These are phyloP conservation scores for Lamproptera curius DNA, from an alignment of 2,888 invertebrate genomes.

Conservation along the genomic window DNA sequence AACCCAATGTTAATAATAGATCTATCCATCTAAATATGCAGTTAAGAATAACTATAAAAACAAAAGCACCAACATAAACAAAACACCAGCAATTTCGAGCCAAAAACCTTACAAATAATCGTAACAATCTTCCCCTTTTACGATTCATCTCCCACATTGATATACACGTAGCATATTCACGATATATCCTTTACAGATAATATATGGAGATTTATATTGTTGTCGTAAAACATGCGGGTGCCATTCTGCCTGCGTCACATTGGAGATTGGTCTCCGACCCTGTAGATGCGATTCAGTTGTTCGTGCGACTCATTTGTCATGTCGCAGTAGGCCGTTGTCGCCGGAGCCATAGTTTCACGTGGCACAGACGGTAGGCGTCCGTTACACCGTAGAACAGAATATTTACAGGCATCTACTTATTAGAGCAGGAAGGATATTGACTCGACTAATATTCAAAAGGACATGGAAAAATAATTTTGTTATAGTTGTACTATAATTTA, in stretches of 20 bases:
- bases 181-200: neutral
- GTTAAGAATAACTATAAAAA: neutral
- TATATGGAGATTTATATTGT: slow-evolving; percentile 1
- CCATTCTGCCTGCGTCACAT: neutral
- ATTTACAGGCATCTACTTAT: too few relatives aligned
- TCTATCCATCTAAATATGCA: neutral
- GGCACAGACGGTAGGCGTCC: slow-evolving; percentile 28
- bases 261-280: slow-evolving; percentile 6
- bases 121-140: neutral
- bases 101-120: neutral
- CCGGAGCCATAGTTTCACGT: slow-evolving; percentile 31
- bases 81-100: neutral
- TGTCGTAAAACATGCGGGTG: neutral
- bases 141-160: neutral
- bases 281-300: slow-evolving; percentile 25
- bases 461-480: too few relatives aligned
- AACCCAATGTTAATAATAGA: neutral
- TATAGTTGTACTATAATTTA: too few relatives aligned
- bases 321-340: slow-evolving; percentile 41
- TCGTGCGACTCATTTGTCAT: slow-evolving; percentile 49
- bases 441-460: too few relatives aligned
- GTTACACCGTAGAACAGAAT: slow-evolving; percentile 21
- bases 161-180: neutral
- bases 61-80: neutral
- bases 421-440: too few relatives aligned